Evolutionary conservation across 2,797 vertebrate species (phyloP).

Genomic region (Scomberomorus guttatus): DNA sequence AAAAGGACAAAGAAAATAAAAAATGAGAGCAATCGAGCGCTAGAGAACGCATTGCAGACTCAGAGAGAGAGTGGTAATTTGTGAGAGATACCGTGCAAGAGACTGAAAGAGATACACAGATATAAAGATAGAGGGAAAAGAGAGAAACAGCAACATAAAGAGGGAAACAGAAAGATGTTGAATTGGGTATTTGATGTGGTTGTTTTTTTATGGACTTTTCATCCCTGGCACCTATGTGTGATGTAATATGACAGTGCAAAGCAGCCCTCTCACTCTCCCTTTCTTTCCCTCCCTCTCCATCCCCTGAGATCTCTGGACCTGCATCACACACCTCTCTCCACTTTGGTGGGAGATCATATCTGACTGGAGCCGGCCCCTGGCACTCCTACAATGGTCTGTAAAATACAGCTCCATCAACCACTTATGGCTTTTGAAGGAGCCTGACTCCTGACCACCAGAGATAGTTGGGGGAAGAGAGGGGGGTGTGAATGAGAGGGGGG

Average conservation of each 20-base stretch:
- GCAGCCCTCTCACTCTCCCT: slow-evolving; percentile 30
- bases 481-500: slow-evolving; percentile 39
- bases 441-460: slow-evolving; percentile 78
- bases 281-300: slow-evolving; percentile 7
- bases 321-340: slow-evolving; percentile 49
- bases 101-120: slow-evolving; percentile 52
- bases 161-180: slow-evolving; percentile 27
- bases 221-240: slow-evolving; percentile 43
- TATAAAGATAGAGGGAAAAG: slow-evolving; percentile 32
- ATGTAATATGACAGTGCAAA: slow-evolving; percentile 57
- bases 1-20: slow-evolving; percentile 56
- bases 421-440: slow-evolving; percentile 77
- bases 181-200: slow-evolving; percentile 45
- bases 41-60: slow-evolving; percentile 39
- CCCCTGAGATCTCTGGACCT: slow-evolving; percentile 58
- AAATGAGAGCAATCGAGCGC: slow-evolving; percentile 49
- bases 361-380: slow-evolving; percentile 66
- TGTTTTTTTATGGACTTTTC: slow-evolving; percentile 45
- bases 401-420: slow-evolving; percentile 82
- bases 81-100: slow-evolving; percentile 15
- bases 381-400: slow-evolving; percentile 71
- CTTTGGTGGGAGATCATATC: slow-evolving; percentile 77
- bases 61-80: slow-evolving; percentile 50
- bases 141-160: slow-evolving; percentile 29
- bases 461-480: slow-evolving; percentile 67